Base-by-base conservation (phyloP, 2,888 invertebrate genomes). In the Plagodis dolabraria region DNA sequence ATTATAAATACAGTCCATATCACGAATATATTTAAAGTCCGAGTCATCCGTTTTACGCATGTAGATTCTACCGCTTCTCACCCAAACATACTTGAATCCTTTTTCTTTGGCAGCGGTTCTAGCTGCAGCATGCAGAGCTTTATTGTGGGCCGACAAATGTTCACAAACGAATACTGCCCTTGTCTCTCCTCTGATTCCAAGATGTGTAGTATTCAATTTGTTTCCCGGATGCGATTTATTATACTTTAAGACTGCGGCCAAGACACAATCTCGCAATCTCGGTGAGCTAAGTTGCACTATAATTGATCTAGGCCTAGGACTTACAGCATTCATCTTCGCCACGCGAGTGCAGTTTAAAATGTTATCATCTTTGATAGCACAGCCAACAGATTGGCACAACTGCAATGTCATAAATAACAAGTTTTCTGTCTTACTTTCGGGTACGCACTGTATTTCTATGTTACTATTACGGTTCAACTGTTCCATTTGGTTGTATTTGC, bases 171-270 rank as follows among this genome's bases (percentile, higher is more conserved):
- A n/a, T n/a, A n/a, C n/a, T n/a, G n/a, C n/a, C n/a, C n/a, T 50
- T 6, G 8, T 50, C 5, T 50, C 43, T 33, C 50, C 50, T 8
- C 33, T 50, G 8, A 50, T n/a, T 0, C 50, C 50, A 7, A 50
- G 11, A 43, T 50, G 50, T 7, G 33, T 7, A 2, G 50, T 43
- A 11, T 34, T 42, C 5, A 50, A 6, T 11, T 50, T 50, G 5
- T 50, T 36, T 5, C 22, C 35, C 0, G 47, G 10, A 35, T 54
- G 47, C 9, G n/a, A 12, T 47, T 42, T 47, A 22, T 54, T 54
- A 7, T 43, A 47, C 35, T 54, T 47, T 42, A 43, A 42, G 2
- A 54, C 54, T 12, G 42, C 54, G 10, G 54, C 54, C 6, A 54
- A 22, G 4, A 43, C 7, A 12, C 11, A 7, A 7, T 54, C 54